A percentile compares a stretch with the other conserved stretches of the same genome.
Evolutionary conservation across 2,888 invertebrate genomes (phyloP).

Genomic region (Noctua pronuba): DNA sequence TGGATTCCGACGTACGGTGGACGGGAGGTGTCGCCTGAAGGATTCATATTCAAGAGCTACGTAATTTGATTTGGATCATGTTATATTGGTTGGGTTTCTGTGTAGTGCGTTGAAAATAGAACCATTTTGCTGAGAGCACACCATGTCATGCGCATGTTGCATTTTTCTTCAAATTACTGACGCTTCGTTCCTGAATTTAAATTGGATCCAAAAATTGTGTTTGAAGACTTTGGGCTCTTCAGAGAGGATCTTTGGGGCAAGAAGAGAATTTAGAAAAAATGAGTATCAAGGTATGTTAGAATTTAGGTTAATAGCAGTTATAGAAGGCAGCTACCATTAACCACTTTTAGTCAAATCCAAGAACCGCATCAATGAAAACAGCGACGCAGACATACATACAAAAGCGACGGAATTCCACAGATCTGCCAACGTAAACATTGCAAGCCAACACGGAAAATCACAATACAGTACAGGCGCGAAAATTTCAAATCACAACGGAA

Average conservation of each 20-base stretch:
- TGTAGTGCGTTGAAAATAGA: background rate
- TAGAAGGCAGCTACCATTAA: constrained; percentile 14
- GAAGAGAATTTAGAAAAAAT: background rate
- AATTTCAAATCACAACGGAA: constrained; percentile 51
- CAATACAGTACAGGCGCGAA: constrained; percentile 48
- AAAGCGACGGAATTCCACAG: constrained; percentile 69
- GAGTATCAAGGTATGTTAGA: constrained; percentile 10
- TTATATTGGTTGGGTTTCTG: background rate
- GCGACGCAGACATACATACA: constrained; percentile 64
- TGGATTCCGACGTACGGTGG: constrained; percentile 29
- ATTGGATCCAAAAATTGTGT: background rate
- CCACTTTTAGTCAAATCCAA: constrained; percentile 14
- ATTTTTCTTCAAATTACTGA: background rate
- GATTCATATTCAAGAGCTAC: constrained; percentile 40
- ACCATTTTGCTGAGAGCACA: background rate
- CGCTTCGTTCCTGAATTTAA: background rate
- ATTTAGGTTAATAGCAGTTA: constrained; percentile 8
- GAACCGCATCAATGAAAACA: constrained; percentile 37
- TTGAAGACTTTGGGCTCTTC: background rate
- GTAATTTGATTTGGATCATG: constrained; percentile 30
- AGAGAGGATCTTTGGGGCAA: too few relatives aligned
- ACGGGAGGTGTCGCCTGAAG: constrained; percentile 37
- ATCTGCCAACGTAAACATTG: constrained; percentile 68
- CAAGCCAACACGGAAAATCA: constrained; percentile 54
- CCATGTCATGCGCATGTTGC: background rate